Evolutionary conservation across 2,888 invertebrate genomes (phyloP).

Genomic region (Sinhomidia bicolor): DNA sequence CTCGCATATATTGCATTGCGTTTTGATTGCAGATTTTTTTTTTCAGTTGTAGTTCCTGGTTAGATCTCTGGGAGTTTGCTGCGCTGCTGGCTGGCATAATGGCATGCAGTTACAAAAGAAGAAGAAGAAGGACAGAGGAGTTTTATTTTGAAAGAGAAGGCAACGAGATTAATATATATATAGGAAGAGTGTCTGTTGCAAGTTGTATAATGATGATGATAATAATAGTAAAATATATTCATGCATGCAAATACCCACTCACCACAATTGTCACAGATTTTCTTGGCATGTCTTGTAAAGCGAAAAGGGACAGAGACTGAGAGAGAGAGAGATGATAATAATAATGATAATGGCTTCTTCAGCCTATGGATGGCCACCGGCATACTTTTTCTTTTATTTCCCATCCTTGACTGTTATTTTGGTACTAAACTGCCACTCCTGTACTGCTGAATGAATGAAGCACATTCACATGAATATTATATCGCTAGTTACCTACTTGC

Average conservation of each 20-base stretch:
- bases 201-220: no score
- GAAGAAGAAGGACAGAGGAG: neutral
- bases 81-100: neutral
- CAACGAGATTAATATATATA: neutral
- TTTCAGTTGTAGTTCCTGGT: neutral
- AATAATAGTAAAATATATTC: neutral
- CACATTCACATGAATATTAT: neutral
- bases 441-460: neutral
- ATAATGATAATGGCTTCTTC: no score
- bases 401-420: conserved; percentile 38
- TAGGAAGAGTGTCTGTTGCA: neutral
- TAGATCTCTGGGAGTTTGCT: neutral
- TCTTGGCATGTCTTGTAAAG: conserved; percentile 3
- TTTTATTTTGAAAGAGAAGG: neutral
- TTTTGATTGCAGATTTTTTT: neutral
- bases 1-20: neutral
- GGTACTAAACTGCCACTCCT: neutral
- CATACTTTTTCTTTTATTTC: conserved; percentile 18
- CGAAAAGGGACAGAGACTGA: neutral
- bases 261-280: conserved; percentile 11
- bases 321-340: neutral
- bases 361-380: neutral
- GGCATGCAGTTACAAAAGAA: neutral
- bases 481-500: no score
- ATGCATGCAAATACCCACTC: neutral